Evolutionary conservation across 2,113 vertebrate species (phyloP).

Genomic region (Elephantulus edwardii): DNA sequence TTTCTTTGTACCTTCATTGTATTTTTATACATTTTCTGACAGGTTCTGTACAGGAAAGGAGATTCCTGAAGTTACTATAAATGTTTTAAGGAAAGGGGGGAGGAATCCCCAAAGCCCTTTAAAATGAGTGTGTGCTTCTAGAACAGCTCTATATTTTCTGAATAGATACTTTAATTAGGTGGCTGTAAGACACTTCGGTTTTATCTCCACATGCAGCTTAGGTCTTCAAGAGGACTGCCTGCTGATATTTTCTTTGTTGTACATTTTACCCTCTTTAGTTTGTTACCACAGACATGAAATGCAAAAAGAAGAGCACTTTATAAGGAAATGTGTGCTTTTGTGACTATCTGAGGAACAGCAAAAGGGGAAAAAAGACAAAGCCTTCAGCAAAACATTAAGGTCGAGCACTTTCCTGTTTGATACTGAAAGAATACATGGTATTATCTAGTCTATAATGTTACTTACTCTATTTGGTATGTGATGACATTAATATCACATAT

Average conservation of each 20-base stretch:
- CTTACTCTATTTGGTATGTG: background rate
- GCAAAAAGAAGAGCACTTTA: background rate
- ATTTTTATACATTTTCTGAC: background rate
- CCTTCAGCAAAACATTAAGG: background rate
- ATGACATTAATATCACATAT: background rate
- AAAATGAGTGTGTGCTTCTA: constrained; percentile 1
- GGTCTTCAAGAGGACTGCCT: background rate
- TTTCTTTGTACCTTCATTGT: background rate
- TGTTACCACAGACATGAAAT: constrained; percentile 48
- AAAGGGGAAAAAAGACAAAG: background rate
- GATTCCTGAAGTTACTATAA: background rate
- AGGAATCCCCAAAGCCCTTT: background rate
- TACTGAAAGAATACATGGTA: background rate
- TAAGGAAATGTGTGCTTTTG: constrained; percentile 33
- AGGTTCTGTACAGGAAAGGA: background rate
- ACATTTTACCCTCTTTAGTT: constrained; percentile 42
- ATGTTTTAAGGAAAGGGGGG: background rate
- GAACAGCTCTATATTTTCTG: constrained; percentile 18
- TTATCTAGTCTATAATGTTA: background rate
- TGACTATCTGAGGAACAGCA: background rate
- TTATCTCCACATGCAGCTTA: constrained; percentile 43
- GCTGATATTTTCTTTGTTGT: constrained; percentile 41
- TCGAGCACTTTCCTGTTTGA: background rate
- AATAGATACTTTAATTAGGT: constrained; percentile 43
- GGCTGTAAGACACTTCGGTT: constrained; percentile 8